These are phyloP conservation scores for Sus cebifrons DNA, from an alignment of 2,797 vertebrate genomes.

Conservation along the genomic window DNA sequence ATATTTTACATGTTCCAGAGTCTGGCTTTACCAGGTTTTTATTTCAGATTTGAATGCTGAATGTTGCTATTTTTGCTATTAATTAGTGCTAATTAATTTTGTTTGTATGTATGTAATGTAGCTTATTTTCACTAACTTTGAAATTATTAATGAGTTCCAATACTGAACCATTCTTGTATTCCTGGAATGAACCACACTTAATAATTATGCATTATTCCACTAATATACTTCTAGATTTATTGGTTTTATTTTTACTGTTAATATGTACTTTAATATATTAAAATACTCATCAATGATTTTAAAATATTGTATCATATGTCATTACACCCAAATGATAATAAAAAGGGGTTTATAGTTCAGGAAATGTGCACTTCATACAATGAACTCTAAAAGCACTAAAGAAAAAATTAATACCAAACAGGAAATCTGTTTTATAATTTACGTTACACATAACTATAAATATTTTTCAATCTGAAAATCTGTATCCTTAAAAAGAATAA, in stretches of 20 bases:
- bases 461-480: slow-evolving; percentile 18
- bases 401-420: neutral
- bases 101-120: no score
- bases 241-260: neutral
- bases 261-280: neutral
- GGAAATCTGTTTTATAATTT: neutral
- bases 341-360: neutral
- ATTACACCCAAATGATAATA: neutral
- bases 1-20: neutral
- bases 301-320: neutral
- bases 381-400: neutral
- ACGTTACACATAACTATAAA: neutral
- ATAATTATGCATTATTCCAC: neutral
- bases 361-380: neutral
- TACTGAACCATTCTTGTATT: neutral
- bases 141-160: slow-evolving; percentile 9
- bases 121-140: neutral
- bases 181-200: neutral
- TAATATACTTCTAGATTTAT: neutral
- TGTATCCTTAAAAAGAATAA: neutral
- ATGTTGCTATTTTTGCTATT: neutral
- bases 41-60: neutral
- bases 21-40: neutral
- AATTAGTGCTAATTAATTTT: neutral
- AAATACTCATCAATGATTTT: neutral